These are phyloP conservation scores for Atherinomorus stipes DNA, from an alignment of 2,113 vertebrate species.

Conservation along the genomic window DNA sequence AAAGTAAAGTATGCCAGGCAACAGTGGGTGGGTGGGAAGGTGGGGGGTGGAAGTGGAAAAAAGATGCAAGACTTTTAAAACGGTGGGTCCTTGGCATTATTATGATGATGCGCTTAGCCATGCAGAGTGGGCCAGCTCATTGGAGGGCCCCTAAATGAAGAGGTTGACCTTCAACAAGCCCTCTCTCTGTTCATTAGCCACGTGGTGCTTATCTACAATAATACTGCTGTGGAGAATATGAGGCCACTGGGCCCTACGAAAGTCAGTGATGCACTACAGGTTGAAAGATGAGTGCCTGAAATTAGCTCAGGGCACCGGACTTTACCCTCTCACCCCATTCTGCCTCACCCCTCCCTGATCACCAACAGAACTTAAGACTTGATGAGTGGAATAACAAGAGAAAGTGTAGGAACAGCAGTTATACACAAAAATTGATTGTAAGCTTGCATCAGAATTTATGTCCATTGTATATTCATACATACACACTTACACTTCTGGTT, in stretches of 20 bases:
- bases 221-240: slow-evolving; percentile 67
- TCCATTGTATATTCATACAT: no score
- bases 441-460: not conserved
- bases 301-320: slow-evolving; percentile 40
- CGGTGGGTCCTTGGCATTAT: slow-evolving; percentile 70
- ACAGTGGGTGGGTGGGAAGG: slow-evolving; percentile 21
- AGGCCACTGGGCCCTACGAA: slow-evolving; percentile 54
- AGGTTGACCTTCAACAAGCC: slow-evolving; percentile 83
- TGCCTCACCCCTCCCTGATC: slow-evolving; percentile 4
- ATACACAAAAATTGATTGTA: not conserved
- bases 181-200: slow-evolving; percentile 83
- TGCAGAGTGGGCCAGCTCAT: slow-evolving; percentile 77
- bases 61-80: slow-evolving; percentile 66
- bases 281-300: slow-evolving; percentile 49
- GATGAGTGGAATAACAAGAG: not conserved
- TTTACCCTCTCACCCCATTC: slow-evolving; percentile 16
- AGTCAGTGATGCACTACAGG: slow-evolving; percentile 70
- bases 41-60: slow-evolving; percentile 22
- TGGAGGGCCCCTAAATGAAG: slow-evolving; percentile 83
- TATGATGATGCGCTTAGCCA: slow-evolving; percentile 81
- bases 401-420: not conserved
- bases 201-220: slow-evolving; percentile 79
- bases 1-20: slow-evolving; percentile 65
- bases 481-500: not conserved
- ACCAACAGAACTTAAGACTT: slow-evolving; percentile 44